Evolutionary conservation across 2,797 vertebrate species (phyloP).

Genomic region (Melanotaenia trifasciata): DNA sequence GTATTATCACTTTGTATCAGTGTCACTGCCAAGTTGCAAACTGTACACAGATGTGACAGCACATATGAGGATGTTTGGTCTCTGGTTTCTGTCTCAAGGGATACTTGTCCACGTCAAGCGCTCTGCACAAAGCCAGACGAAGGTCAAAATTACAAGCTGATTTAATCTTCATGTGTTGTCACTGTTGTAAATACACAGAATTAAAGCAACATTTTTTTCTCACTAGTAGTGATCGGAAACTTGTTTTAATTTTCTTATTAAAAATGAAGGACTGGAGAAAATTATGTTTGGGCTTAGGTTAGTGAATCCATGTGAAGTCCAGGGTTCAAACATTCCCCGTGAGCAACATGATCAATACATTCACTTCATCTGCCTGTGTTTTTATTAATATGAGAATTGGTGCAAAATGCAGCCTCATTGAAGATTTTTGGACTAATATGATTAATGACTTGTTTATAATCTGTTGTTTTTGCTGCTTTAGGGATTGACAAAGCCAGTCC

Average conservation of each 20-base stretch:
- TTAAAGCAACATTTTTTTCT: background rate
- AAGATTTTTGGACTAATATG: background rate
- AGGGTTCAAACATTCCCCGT: background rate
- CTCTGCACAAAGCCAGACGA: conserved; percentile 17
- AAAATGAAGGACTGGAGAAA: background rate
- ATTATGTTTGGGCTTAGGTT: background rate
- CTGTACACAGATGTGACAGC: conserved; percentile 24
- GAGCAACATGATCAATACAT: background rate
- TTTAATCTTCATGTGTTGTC: background rate
- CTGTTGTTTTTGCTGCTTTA: background rate
- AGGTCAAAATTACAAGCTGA: conserved; percentile 17
- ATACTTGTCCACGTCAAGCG: conserved; percentile 3
- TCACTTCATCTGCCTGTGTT: background rate
- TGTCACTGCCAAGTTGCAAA: conserved; percentile 22
- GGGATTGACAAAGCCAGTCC: background rate
- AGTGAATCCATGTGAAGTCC: background rate
- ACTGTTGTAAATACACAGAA: background rate
- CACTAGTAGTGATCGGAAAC: background rate
- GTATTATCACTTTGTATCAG: background rate
- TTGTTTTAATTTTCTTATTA: background rate
- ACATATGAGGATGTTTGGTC: conserved; percentile 28
- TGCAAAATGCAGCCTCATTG: background rate
- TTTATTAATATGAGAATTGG: background rate
- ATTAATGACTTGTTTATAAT: conserved; percentile 3
- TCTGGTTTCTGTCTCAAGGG: conserved; percentile 44